These are phyloP conservation scores for Theretra japonica DNA, from an alignment of 2,888 invertebrate species.

Conservation along the genomic window DNA sequence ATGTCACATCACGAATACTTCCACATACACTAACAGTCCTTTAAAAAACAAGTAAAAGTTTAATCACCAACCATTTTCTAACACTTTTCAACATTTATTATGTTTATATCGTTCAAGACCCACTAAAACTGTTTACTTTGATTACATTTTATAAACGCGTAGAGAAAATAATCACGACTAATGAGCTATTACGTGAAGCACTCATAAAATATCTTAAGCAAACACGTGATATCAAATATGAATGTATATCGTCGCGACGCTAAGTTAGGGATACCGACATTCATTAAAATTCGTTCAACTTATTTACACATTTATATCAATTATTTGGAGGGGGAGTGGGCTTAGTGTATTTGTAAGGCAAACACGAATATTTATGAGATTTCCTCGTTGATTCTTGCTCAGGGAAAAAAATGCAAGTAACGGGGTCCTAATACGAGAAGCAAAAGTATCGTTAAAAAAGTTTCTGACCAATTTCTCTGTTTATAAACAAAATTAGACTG, in stretches of 20 bases:
- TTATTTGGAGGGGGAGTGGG: no score
- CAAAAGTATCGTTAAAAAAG: no score
- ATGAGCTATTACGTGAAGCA: not conserved
- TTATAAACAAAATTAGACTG: no score
- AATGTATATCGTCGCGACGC: not conserved
- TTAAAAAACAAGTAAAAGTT: no score
- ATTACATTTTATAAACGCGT: not conserved
- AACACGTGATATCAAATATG: not conserved
- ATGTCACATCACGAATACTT: no score
- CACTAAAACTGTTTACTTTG: not conserved
- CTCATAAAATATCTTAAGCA: not conserved
- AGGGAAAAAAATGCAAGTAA: no score
- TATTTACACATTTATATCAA: conserved; percentile 1
- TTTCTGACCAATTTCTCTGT: no score
- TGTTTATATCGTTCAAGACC: not conserved
- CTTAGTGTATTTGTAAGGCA: no score
- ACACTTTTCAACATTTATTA: not conserved
- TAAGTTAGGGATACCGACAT: not conserved
- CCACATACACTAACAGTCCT: no score
- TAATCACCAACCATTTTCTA: not conserved
- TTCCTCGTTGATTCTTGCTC: no score
- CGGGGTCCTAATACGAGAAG: no score
- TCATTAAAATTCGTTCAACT: not conserved
- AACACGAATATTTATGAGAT: no score
- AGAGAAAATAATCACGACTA: not conserved